Percentiles rank a stretch among this genome's conserved stretches.
These are phyloP conservation scores for Tenebrio molitor DNA, from an alignment of 1,140 invertebrate species.

Conservation along the genomic window DNA sequence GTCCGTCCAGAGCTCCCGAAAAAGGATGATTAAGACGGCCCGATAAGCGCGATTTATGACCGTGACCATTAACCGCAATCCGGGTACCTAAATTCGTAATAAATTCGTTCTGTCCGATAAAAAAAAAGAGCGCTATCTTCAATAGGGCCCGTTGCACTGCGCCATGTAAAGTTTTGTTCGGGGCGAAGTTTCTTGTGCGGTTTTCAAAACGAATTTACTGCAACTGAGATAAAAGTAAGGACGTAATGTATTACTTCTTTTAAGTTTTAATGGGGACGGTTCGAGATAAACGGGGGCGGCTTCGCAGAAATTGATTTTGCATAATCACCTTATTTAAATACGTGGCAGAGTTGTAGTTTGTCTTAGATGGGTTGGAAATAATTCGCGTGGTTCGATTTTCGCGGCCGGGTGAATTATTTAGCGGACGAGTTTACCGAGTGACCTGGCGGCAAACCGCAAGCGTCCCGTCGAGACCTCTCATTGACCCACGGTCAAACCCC, in stretches of 20 bases:
- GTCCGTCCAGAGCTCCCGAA: not conserved
- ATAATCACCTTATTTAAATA: conserved; percentile 26
- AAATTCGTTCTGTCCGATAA: conserved; percentile 16
- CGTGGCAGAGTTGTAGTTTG: conserved; percentile 11
- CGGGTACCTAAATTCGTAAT: conserved; percentile 26
- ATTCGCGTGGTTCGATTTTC: too few relatives aligned
- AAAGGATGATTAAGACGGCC: conserved; percentile 5
- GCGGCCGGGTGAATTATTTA: conserved; percentile 11
- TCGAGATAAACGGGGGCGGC: not conserved
- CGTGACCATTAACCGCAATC: conserved; percentile 19
- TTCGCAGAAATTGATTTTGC: conserved; percentile 30
- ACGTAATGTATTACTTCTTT: conserved; percentile 36
- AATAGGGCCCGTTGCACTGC: not conserved
- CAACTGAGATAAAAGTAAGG: conserved; percentile 36
- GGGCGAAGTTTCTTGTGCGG: conserved; percentile 17
- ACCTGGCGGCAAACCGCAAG: conserved; percentile 28
- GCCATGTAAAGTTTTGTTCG: conserved; percentile 25
- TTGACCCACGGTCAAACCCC: not conserved
- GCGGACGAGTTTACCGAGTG: not conserved
- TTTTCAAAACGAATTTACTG: conserved; percentile 39
- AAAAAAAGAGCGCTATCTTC: conserved; percentile 15
- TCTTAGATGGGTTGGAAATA: not conserved
- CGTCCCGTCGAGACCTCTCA: conserved; percentile 26
- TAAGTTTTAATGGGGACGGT: conserved; percentile 30
- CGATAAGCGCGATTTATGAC: conserved; percentile 24